Evolutionary conservation across 2,797 vertebrate genomes (phyloP), one percentile per base, ranked within the genome.

Genomic region (Karalla daura): DNA sequence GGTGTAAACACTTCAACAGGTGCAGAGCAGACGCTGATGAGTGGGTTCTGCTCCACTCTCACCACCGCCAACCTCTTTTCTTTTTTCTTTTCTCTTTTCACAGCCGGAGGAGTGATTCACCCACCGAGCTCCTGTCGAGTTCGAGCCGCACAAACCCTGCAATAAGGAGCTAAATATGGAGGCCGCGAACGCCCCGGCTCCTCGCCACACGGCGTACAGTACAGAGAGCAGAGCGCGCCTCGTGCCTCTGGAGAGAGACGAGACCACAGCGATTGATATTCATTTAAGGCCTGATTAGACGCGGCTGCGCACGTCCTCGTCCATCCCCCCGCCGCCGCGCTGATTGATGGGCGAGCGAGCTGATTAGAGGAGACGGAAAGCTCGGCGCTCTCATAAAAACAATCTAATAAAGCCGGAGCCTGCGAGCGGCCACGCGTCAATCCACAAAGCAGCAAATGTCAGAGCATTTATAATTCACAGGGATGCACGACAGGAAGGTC

Each of bases 31-130:
- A 44, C 1, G 3, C 60, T 60, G 64, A 21, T 79, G 78, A 87
- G 90, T 88, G 86, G 85, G 84, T 41, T 76, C 47, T 17, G 5
- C 63, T 62, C 56, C 74, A 52, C 80, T 84, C 49, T 71, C 68
- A 78, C 47, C 79, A 61, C 54, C 52, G 74, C n/a, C n/a, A n/a
- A n/a, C n/a, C n/a, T n/a, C n/a, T n/a, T n/a, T n/a, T n/a, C n/a
- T n/a, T n/a, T n/a, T n/a, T n/a, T n/a, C n/a, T n/a, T n/a, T n/a
- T n/a, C 67, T 37, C 71, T 72, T 78, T 82, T 80, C 80, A 73
- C 75, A 78, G 75, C 56, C 62, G 56, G 52, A 74, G 4, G 43
- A 56, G 68, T 81, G 84, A 86, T 77, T 86, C 83, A 79, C 71
- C 68, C 65, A 45, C 72, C 21, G 52, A 3, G 15, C 50, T 60